A percentile compares a stretch with the other conserved stretches of the same genome.
phyloP scores from a whole-genome alignment of 2,888 invertebrate species.

The Rhogogaster chlorosoma region DNA sequence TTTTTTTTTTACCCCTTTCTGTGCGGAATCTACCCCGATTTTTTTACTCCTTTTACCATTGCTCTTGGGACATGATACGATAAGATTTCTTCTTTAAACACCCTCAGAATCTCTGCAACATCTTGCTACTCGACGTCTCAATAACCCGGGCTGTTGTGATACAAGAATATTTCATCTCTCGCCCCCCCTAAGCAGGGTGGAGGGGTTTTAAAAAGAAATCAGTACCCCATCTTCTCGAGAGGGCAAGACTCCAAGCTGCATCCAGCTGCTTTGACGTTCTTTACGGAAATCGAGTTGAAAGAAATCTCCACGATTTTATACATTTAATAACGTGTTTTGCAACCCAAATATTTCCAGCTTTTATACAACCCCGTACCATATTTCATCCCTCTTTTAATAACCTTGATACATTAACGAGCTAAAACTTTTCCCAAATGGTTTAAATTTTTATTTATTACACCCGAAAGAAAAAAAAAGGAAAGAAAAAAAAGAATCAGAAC shows the following conservation, averaged over 20 bases:
- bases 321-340: conserved; percentile 34
- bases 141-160: background rate
- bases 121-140: background rate
- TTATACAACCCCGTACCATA: background rate
- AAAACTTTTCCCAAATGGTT: background rate
- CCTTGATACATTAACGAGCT: background rate
- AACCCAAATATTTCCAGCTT: conserved; percentile 26
- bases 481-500: too few species aligned
- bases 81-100: background rate
- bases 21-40: background rate
- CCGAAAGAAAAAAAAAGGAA: too few species aligned
- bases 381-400: background rate
- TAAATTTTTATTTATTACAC: background rate
- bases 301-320: background rate
- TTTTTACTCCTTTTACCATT: background rate
- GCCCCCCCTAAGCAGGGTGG: background rate
- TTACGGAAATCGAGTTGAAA: background rate
- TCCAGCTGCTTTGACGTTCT: background rate
- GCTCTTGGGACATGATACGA: background rate
- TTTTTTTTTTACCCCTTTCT: background rate
- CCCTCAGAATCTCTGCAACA: background rate
- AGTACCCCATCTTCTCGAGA: background rate
- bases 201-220: background rate
- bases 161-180: background rate
- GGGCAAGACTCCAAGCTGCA: background rate